Conservation (phyloP, 2,797 vertebrate species). For the Pseudomugil tenellus region DNA sequence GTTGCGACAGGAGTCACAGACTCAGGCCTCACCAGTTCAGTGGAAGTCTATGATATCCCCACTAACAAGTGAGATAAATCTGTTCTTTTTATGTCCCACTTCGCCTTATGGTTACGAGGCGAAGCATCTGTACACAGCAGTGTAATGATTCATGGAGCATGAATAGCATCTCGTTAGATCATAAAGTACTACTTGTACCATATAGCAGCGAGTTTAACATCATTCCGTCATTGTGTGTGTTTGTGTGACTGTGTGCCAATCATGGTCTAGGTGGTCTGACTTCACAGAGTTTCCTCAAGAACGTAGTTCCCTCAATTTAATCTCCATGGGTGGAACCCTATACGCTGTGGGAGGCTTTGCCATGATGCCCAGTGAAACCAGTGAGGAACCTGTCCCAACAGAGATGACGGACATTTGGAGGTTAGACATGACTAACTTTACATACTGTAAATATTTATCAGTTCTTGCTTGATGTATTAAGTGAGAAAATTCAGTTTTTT, state of each 20-base stretch:
- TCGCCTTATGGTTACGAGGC: slow-evolving; percentile 9
- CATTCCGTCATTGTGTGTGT: slow-evolving; percentile 22
- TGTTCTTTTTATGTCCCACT: slow-evolving; percentile 7
- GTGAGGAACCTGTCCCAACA: slow-evolving; percentile 89
- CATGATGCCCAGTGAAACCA: slow-evolving; percentile 90
- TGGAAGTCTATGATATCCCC: slow-evolving; percentile 90
- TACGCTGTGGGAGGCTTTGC: slow-evolving; percentile 93
- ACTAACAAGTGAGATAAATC: slow-evolving; percentile 85
- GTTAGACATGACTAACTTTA: slow-evolving; percentile 68
- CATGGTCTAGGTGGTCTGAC: slow-evolving; percentile 88
- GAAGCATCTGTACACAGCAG: slow-evolving; percentile 32
- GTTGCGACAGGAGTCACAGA: slow-evolving; percentile 92
- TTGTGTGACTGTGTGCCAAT: slow-evolving; percentile 30
- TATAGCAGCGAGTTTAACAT: slow-evolving; percentile 25
- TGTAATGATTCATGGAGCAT: slow-evolving; percentile 34
- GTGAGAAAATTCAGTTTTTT: neutral
- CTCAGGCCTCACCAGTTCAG: slow-evolving; percentile 87
- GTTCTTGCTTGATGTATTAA: neutral
- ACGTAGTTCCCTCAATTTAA: slow-evolving; percentile 91
- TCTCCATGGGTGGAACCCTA: slow-evolving; percentile 86
- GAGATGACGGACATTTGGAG: slow-evolving; percentile 98
- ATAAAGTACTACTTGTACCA: slow-evolving; percentile 39
- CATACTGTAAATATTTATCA: neutral
- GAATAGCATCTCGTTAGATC: slow-evolving; percentile 32
- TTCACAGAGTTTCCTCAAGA: slow-evolving; percentile 94